phyloP scores from a whole-genome alignment of 2,113 vertebrate genomes.

The Oxyruncus cristatus region DNA sequence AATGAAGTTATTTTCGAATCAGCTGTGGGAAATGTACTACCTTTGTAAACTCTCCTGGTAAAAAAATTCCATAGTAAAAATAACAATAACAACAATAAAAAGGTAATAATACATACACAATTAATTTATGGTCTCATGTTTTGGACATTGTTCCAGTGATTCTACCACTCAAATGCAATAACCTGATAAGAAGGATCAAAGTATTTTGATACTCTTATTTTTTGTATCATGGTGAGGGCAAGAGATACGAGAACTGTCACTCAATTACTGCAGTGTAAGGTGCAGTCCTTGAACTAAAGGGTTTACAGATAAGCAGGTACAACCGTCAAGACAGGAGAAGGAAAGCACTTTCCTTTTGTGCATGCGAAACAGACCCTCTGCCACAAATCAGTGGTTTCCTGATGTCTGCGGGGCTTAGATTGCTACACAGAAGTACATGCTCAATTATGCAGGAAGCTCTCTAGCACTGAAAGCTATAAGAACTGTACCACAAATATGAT shows the following conservation, averaged over 20 bases:
- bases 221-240: not conserved
- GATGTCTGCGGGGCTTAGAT: not conserved
- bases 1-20: not conserved
- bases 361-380: not conserved
- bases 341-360: not conserved
- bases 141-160: not conserved
- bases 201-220: not conserved
- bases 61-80: not conserved
- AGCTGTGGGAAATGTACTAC: not conserved
- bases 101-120: not conserved
- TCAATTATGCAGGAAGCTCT: not conserved
- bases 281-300: not conserved
- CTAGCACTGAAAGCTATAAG: not conserved
- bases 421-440: accelerated
- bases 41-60: not conserved
- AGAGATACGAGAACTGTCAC: not conserved
- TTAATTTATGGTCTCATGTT: not conserved
- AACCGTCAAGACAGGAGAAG: not conserved
- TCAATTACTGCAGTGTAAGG: too few species aligned
- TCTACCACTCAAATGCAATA: not conserved
- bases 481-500: not conserved
- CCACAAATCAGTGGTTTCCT: not conserved
- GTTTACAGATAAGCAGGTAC: not conserved
- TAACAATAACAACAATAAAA: not conserved
- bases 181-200: not conserved